Evolutionary conservation across 1,140 invertebrate genomes (phyloP).

Genomic region (Mercenaria mercenaria): DNA sequence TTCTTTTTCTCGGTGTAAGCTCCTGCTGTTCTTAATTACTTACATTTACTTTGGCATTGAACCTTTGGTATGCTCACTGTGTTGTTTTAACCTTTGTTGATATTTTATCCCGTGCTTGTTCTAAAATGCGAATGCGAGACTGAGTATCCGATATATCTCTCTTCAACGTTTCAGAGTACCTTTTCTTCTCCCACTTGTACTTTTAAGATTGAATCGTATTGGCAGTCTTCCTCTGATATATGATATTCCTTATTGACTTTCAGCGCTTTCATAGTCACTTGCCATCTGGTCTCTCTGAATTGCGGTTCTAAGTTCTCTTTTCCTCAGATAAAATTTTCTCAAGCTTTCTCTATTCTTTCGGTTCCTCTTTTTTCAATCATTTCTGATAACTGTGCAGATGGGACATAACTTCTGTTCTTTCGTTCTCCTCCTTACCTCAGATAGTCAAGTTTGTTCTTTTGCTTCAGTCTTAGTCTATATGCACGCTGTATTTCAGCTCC

Average conservation of each 20-base stretch:
- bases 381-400: slow-evolving; percentile 7
- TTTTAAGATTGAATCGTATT: no score
- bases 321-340: slow-evolving; percentile 13
- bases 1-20: slow-evolving; percentile 10
- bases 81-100: neutral
- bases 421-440: no score
- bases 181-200: slow-evolving; percentile 31
- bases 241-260: neutral
- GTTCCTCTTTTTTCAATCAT: slow-evolving; percentile 14
- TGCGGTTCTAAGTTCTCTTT: neutral
- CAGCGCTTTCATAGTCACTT: slow-evolving; percentile 45
- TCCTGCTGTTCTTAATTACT: neutral
- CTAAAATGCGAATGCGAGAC: neutral
- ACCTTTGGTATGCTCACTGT: no score
- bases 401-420: no score
- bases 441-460: no score
- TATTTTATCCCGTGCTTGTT: slow-evolving; percentile 1
- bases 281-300: neutral
- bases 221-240: neutral
- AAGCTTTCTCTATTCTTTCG: slow-evolving; percentile 3
- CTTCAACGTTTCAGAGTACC: slow-evolving; percentile 32
- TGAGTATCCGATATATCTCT: slow-evolving; percentile 23
- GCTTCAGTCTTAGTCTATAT: no score
- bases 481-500: no score
- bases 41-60: neutral